These are phyloP conservation scores for Enteromius argenteus DNA, from an alignment of 2,797 vertebrate genomes.

Conservation along the genomic window DNA sequence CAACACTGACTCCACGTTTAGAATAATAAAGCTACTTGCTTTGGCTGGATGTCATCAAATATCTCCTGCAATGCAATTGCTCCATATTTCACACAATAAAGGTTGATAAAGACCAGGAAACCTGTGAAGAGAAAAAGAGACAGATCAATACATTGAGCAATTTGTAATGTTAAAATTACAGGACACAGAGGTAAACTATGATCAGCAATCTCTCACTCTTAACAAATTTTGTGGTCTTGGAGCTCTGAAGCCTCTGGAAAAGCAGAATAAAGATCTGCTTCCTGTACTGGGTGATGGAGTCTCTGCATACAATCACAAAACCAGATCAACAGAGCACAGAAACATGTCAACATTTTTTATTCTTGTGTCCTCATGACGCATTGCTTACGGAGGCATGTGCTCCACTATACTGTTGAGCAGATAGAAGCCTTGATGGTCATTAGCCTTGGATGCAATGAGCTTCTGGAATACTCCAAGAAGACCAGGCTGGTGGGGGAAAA, in stretches of 20 bases:
- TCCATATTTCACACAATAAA: constrained; percentile 94
- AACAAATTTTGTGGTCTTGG: constrained; percentile 98
- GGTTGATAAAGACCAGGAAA: constrained; percentile 97
- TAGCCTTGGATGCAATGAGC: constrained; percentile 96
- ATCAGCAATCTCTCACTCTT: constrained; percentile 86
- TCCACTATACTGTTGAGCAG: constrained; percentile 97
- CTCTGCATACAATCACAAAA: constrained; percentile 73
- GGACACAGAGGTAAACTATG: background rate
- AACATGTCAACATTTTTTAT: background rate
- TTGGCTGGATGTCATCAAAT: constrained; percentile 96
- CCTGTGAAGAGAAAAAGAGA: constrained; percentile 73
- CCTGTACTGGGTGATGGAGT: constrained; percentile 92
- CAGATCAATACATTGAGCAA: background rate
- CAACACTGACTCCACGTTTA: background rate
- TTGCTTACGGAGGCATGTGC: constrained; percentile 93
- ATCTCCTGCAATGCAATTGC: constrained; percentile 96
- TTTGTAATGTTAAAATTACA: background rate
- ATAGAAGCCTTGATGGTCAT: constrained; percentile 98
- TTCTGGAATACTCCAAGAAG: constrained; percentile 98
- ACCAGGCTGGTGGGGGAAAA: constrained; percentile 83
- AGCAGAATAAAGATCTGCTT: constrained; percentile 98
- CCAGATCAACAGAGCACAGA: background rate
- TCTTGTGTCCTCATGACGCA: background rate
- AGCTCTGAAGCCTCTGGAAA: constrained; percentile 97
- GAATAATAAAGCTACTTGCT: constrained; percentile 80